Evolutionary conservation across 2,888 invertebrate genomes (phyloP).

Genomic region (Pristionchus mayeri): DNA sequence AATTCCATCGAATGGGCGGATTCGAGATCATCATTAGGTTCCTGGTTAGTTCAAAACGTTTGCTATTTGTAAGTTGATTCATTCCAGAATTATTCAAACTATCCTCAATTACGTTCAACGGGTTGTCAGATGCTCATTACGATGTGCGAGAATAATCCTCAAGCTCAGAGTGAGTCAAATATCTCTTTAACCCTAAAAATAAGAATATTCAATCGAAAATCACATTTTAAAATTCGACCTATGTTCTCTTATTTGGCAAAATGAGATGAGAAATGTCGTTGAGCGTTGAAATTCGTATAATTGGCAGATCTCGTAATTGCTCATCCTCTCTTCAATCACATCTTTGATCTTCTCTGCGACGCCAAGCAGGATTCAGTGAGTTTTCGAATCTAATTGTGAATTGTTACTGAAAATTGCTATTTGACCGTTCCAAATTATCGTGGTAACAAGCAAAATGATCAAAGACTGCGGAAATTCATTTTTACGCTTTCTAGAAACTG

Average conservation of each 20-base stretch:
- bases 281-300: no score
- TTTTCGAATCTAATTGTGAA: neutral
- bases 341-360: slow-evolving; percentile 46
- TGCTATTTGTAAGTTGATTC: neutral
- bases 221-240: no score
- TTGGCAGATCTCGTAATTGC: slow-evolving; percentile 43
- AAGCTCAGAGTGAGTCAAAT: slow-evolving; percentile 38
- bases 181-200: no score
- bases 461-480: no score
- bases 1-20: slow-evolving; percentile 48
- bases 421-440: no score
- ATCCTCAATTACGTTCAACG: slow-evolving; percentile 21
- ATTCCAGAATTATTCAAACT: slow-evolving; percentile 29
- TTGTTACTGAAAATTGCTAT: neutral
- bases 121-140: slow-evolving; percentile 47
- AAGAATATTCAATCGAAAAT: no score
- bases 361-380: slow-evolving; percentile 29
- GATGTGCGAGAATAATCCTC: slow-evolving; percentile 49
- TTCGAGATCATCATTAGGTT: slow-evolving; percentile 44
- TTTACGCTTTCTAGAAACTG: no score
- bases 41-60: neutral
- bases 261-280: no score
- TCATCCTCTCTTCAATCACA: slow-evolving; percentile 44
- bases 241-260: no score
- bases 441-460: no score